Conservation (phyloP, 2,113 vertebrate genomes). For the Scopus umbretta region DNA sequence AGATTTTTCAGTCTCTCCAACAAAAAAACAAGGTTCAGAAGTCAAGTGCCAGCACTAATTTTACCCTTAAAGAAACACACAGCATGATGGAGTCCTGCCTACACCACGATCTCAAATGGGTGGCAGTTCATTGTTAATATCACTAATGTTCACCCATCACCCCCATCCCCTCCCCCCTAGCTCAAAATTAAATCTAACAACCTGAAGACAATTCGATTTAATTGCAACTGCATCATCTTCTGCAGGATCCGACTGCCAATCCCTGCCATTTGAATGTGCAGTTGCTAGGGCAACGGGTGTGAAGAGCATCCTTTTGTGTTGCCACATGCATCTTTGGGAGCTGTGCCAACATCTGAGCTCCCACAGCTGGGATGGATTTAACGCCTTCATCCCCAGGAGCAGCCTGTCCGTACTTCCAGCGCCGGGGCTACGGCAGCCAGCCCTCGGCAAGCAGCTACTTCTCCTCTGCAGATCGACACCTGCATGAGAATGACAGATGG, state of each 20-base stretch:
- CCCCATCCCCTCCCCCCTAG: neutral
- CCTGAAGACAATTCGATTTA: slow-evolving; percentile 12
- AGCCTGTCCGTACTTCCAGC: accelerated
- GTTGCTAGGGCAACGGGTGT: slow-evolving; percentile 38
- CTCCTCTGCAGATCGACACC: neutral
- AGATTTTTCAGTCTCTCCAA: neutral
- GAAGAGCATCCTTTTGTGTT: neutral
- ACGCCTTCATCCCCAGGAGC: neutral
- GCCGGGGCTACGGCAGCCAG: neutral
- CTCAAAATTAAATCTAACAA: neutral
- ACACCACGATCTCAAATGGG: neutral
- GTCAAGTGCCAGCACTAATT: neutral
- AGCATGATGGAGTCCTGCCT: neutral
- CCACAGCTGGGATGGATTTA: slow-evolving; percentile 10
- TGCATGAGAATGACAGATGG: neutral
- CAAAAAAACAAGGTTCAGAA: neutral
- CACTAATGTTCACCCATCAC: neutral
- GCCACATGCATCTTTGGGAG: slow-evolving; percentile 17
- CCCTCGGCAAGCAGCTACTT: neutral
- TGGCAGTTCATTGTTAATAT: neutral
- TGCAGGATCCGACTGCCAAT: neutral
- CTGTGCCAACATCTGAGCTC: neutral
- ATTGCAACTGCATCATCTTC: neutral
- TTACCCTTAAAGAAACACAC: neutral
- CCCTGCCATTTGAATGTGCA: neutral